These are phyloP conservation scores for Momotus momota DNA, from an alignment of 2,797 vertebrate species.

Conservation along the genomic window DNA sequence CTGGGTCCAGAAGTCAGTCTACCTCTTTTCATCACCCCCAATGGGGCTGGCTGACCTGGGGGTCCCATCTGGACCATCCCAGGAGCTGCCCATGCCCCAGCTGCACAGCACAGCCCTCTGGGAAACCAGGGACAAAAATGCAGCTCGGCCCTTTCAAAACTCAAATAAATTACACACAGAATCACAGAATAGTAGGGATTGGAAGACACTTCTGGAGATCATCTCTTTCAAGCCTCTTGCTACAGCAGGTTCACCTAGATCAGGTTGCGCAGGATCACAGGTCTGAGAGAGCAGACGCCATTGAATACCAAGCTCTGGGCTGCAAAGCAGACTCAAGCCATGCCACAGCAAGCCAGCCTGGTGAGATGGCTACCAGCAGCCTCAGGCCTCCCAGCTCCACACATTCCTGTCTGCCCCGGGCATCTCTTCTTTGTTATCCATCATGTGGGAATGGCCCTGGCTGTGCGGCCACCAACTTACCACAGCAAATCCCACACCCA, in stretches of 20 bases:
- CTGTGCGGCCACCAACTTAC: not conserved
- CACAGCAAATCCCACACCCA: not conserved
- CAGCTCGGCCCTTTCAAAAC: not conserved
- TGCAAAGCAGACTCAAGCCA: not conserved
- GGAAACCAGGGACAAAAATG: not conserved
- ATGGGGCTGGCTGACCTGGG: not conserved
- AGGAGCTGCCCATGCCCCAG: rapidly evolving
- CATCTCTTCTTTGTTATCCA: not conserved
- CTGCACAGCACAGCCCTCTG: rapidly evolving
- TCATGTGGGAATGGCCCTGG: rapidly evolving
- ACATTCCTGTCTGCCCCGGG: not conserved
- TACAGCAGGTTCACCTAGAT: too few relatives aligned
- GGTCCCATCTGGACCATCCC: not conserved
- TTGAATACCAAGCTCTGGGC: not conserved
- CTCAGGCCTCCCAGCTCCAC: rapidly evolving
- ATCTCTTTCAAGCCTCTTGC: too few relatives aligned
- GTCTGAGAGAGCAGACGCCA: not conserved
- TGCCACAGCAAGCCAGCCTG: rapidly evolving
- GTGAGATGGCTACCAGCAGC: not conserved
- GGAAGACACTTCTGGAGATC: too few relatives aligned
- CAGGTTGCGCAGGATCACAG: too few relatives aligned
- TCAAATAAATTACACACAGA: not conserved
- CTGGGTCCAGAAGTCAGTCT: not conserved
- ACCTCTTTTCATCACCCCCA: not conserved
- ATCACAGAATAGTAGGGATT: too few relatives aligned